A percentile compares a stretch with the other conserved stretches of the same genome.
Conservation (phyloP, 2,797 vertebrate species). For the Gymnothorax javanicus region DNA sequence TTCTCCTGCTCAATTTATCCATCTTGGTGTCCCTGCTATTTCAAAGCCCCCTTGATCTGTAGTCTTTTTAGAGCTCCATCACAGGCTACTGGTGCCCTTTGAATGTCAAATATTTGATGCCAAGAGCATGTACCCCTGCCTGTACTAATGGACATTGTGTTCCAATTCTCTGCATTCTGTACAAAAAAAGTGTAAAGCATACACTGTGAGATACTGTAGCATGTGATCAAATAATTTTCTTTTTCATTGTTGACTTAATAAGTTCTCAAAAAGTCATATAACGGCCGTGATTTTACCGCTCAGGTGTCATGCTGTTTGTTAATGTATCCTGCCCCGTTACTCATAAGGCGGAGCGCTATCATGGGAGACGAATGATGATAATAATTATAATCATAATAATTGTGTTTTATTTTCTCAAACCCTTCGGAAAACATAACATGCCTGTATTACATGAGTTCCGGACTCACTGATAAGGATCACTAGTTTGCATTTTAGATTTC, state of each 20-base stretch:
- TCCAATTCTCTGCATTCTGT: not conserved
- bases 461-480: not conserved
- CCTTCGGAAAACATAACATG: too few species aligned
- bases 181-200: not conserved
- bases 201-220: not conserved
- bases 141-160: conserved; percentile 40
- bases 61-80: conserved; percentile 46
- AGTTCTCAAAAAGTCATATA: not conserved
- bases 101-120: conserved; percentile 50
- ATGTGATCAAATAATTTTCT: not conserved
- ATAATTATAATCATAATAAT: not conserved
- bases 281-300: not conserved
- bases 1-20: conserved; percentile 37
- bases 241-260: not conserved
- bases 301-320: not conserved
- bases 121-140: conserved; percentile 29
- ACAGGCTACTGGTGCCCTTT: conserved; percentile 50
- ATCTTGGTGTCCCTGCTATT: conserved; percentile 38
- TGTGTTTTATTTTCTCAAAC: not conserved
- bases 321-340: not conserved
- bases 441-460: not conserved
- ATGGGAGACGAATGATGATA: not conserved
- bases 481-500: not conserved
- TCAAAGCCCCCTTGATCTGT: conserved; percentile 50
- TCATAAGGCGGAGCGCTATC: not conserved